Evolutionary conservation across 2,113 vertebrate genomes (phyloP).

Genomic region (Myotis davidii): DNA sequence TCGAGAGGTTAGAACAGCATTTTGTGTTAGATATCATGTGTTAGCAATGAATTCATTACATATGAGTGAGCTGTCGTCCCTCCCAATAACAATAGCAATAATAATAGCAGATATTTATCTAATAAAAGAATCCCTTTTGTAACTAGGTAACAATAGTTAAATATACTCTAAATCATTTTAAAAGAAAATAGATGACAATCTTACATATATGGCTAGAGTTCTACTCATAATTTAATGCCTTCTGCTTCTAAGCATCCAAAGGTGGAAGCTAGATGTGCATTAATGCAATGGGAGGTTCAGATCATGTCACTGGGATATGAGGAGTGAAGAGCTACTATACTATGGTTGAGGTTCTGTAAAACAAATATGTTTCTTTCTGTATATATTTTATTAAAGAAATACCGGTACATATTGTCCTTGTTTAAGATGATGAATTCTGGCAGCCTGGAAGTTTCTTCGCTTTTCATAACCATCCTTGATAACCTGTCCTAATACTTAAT

Average conservation of each 20-base stretch:
- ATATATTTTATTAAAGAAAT: constrained; percentile 49
- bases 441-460: constrained; percentile 9
- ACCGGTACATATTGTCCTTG: background rate
- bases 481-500: constrained; percentile 20
- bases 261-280: background rate
- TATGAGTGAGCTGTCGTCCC: background rate
- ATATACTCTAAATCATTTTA: background rate
- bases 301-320: background rate
- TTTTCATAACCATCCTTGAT: constrained; percentile 48
- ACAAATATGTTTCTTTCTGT: background rate
- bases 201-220: background rate
- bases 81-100: background rate
- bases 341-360: background rate
- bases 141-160: background rate
- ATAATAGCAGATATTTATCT: background rate
- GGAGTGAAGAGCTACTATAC: background rate
- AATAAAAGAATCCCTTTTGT: background rate
- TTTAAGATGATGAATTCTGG: background rate
- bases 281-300: background rate
- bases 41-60: background rate
- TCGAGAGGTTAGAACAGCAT: background rate
- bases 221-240: background rate
- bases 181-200: background rate
- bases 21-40: background rate
- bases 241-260: background rate